Base-by-base conservation (phyloP, 1,140 invertebrate species). In the Dendrolimus punctatus region DNA sequence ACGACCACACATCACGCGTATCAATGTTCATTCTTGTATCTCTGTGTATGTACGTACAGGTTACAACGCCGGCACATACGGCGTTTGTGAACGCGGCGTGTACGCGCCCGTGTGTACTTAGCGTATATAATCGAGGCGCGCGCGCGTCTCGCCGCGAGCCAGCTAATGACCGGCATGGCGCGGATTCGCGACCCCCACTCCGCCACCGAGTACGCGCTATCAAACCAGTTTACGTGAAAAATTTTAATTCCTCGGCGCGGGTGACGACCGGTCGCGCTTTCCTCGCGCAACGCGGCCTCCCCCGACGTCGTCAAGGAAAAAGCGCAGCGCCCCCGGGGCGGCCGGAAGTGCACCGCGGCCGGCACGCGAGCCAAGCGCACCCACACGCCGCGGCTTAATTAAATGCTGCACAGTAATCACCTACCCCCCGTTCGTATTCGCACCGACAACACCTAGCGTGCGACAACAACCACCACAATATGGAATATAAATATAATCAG, bases 211-310 rank as follows among this genome's bases (percentile, higher is more conserved):
- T 75, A 73, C 71, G 67, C 71, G 73, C 74, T 85, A 85, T 83
- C 76, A 83, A 85, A 85, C 81, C 78, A 77, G 81, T 85, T 85
- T 85, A 79, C 76, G 76, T 83, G 81, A 85, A 85, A 85, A 85
- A 80, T 83, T 82, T 81, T 81, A 81, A 82, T 82, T 80, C 72
- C 75, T 71, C 66, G 54, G 62, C 61, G 68, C 76, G 75, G 73
- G 80, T 84, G 80, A 80, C 77, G 77, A 80, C 79, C 78, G 80
- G 63, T 73, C 76, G 76, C 81, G 76, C 76, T 82, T 82, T 82
- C 77, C 79, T 77, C 71, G 66, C 67, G 48, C 57, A 56, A 53
- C 60, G 55, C 42, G 66, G 69, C 70, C 77, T 73, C 71, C 68
- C 69, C 70, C 68, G 70, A 40, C 48, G 48, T 45, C 60, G 48